Conservation (phyloP, 2,888 invertebrate species). For the Carabus problematicus region DNA sequence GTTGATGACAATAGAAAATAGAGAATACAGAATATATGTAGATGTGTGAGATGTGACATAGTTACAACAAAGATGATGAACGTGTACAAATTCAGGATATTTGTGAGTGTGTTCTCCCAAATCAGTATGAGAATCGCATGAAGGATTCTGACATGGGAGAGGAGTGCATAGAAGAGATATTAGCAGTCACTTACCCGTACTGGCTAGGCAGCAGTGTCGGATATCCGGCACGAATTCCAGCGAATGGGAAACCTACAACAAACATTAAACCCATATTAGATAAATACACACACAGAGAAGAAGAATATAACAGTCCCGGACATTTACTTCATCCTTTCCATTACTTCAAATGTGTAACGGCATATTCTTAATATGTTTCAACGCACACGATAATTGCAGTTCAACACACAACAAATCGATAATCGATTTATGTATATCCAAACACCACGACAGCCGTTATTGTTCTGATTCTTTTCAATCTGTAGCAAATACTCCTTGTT, state of each 20-base stretch:
- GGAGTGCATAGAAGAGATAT: slow-evolving; percentile 6
- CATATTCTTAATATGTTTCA: no score
- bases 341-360: no score
- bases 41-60: not conserved
- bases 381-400: no score
- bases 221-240: slow-evolving; percentile 81
- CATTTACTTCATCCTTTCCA: no score
- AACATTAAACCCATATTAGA: slow-evolving; percentile 28
- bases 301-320: no score
- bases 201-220: slow-evolving; percentile 80
- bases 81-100: not conserved
- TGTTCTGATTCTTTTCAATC: no score
- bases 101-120: slow-evolving; percentile 1
- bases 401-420: no score
- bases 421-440: no score
- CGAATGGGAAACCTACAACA: slow-evolving; percentile 73
- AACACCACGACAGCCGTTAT: no score
- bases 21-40: not conserved
- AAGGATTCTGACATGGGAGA: not conserved
- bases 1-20: not conserved
- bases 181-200: slow-evolving; percentile 77
- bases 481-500: no score
- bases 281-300: no score
- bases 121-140: not conserved
- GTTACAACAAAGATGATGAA: no score